These are phyloP conservation scores for Channa argus DNA, from an alignment of 2,113 vertebrate genomes.

Conservation along the genomic window DNA sequence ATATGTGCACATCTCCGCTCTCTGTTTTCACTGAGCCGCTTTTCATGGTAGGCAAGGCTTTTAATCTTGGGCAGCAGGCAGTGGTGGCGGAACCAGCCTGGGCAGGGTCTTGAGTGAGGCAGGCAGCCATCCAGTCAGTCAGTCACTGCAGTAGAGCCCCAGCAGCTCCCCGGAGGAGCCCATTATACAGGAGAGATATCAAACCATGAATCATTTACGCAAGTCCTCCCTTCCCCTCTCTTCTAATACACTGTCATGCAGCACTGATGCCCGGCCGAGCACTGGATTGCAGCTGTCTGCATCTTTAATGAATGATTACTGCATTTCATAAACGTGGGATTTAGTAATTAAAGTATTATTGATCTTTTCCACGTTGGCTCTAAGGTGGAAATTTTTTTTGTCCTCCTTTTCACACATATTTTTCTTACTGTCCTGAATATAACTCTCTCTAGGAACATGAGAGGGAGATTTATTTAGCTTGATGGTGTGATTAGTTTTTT, in stretches of 20 bases:
- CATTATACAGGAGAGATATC: constrained; percentile 89
- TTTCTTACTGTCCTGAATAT: constrained; percentile 18
- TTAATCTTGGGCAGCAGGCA: constrained; percentile 70
- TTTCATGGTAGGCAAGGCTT: constrained; percentile 66
- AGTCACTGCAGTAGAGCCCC: constrained; percentile 71
- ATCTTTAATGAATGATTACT: constrained; percentile 97
- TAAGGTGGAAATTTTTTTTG: constrained; percentile 71
- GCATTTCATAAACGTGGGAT: constrained; percentile 91
- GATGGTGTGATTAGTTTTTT: constrained; percentile 16
- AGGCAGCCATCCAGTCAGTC: constrained; percentile 60
- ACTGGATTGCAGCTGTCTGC: constrained; percentile 82
- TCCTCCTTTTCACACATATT: constrained; percentile 25
- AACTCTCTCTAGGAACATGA: constrained; percentile 42
- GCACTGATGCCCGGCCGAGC: constrained; percentile 73
- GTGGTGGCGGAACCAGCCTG: constrained; percentile 75
- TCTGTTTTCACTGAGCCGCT: constrained; percentile 67
- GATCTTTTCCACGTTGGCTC: constrained; percentile 82
- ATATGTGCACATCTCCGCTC: constrained; percentile 46
- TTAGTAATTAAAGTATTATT: constrained; percentile 91
- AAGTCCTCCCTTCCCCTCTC: constrained; percentile 73
- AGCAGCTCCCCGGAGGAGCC: constrained; percentile 84
- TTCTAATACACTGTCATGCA: constrained; percentile 77
- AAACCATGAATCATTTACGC: constrained; percentile 93
- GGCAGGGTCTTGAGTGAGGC: constrained; percentile 50
- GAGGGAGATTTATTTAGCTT: constrained; percentile 51